Evolutionary conservation across 2,113 vertebrate genomes (phyloP).

Genomic region (Megaleporinus macrocephalus): DNA sequence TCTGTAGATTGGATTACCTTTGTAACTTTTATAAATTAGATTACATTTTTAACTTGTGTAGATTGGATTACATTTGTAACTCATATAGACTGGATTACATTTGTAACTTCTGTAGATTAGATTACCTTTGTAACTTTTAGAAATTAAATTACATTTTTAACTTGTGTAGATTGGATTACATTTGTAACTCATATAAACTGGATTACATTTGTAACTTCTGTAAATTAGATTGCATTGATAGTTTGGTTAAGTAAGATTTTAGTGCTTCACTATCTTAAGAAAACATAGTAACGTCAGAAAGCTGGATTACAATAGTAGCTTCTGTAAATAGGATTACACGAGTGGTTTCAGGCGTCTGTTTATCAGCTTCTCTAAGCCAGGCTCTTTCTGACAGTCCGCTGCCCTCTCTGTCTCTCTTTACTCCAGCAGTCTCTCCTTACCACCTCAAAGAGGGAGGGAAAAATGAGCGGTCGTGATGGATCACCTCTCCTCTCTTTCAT

Average conservation of each 20-base stretch:
- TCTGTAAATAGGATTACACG: too few relatives aligned
- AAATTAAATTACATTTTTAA: neutral
- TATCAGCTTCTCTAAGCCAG: neutral
- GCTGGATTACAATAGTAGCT: neutral
- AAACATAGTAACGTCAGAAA: neutral
- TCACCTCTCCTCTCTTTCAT: constrained; percentile 55
- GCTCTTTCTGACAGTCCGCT: constrained; percentile 21
- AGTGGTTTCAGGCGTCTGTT: neutral
- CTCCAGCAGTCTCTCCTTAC: constrained; percentile 21
- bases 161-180: neutral
- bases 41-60: neutral
- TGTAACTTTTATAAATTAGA: neutral
- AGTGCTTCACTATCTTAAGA: too few relatives aligned
- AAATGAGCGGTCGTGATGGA: constrained; percentile 47
- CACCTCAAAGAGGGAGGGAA: constrained; percentile 38
- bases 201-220: too few relatives aligned
- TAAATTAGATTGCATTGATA: too few relatives aligned
- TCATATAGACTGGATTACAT: neutral
- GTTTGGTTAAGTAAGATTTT: too few relatives aligned
- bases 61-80: neutral
- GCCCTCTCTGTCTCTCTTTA: constrained; percentile 40
- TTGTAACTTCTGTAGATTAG: neutral
- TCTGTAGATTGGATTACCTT: neutral
- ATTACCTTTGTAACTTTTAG: neutral
- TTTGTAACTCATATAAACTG: too few relatives aligned